A percentile compares a stretch with the other conserved stretches of the same genome.
phyloP scores from a whole-genome alignment of 2,888 invertebrate genomes.

The Endotricha flammealis region DNA sequence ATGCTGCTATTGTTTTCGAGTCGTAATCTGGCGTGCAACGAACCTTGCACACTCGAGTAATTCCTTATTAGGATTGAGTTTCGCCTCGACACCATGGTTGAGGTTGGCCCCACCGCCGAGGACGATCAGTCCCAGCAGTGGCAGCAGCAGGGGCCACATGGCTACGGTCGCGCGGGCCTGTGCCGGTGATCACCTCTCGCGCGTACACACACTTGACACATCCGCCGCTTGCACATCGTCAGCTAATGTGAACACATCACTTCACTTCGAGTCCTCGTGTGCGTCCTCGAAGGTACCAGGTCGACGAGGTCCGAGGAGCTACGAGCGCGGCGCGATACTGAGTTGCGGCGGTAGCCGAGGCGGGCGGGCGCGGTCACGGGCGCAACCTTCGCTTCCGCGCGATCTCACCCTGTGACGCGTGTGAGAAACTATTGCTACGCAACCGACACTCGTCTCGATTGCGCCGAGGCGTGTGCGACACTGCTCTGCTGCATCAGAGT shows the following conservation, averaged over 20 bases:
- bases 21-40: slow-evolving; percentile 27
- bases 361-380: slow-evolving; percentile 71
- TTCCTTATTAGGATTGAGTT: slow-evolving; percentile 60
- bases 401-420: slow-evolving; percentile 64
- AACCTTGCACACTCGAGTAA: slow-evolving; percentile 73
- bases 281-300: slow-evolving; percentile 20
- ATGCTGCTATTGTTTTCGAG: not conserved
- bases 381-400: slow-evolving; percentile 70
- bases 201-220: slow-evolving; percentile 60
- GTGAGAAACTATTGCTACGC: slow-evolving; percentile 39
- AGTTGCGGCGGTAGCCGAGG: slow-evolving; percentile 44
- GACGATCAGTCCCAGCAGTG: slow-evolving; percentile 54
- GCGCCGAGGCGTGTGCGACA: slow-evolving; percentile 33
- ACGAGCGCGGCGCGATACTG: slow-evolving; percentile 67
- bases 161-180: slow-evolving; percentile 51
- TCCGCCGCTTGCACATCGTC: slow-evolving; percentile 60
- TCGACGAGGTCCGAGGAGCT: slow-evolving; percentile 57
- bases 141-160: slow-evolving; percentile 62
- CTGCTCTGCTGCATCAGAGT: slow-evolving; percentile 17
- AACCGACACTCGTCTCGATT: slow-evolving; percentile 23
- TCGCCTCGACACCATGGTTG: slow-evolving; percentile 50
- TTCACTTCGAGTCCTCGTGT: slow-evolving; percentile 36
- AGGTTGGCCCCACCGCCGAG: slow-evolving; percentile 57
- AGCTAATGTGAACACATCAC: slow-evolving; percentile 58
- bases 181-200: slow-evolving; percentile 48